phyloP scores from a whole-genome alignment of 2,888 invertebrate species.

The Sphinx pinastri region DNA sequence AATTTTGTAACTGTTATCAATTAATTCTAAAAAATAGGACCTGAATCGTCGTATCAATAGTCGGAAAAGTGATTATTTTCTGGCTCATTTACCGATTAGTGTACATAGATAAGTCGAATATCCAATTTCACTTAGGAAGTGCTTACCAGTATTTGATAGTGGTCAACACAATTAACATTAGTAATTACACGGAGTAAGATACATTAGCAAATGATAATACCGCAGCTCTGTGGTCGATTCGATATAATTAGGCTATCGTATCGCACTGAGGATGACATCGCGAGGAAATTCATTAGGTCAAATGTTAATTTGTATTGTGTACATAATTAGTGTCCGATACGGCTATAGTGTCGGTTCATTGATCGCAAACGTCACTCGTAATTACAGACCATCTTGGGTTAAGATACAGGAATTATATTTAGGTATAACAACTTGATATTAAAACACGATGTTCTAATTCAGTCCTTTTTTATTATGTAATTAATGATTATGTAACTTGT shows the following conservation, averaged over 20 bases:
- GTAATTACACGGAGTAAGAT: constrained; percentile 11
- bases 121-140: constrained; percentile 5
- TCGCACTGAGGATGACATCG: constrained; percentile 9
- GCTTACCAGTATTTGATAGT: constrained; percentile 11
- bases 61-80: too few relatives aligned
- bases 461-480: too few relatives aligned
- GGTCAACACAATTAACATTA: constrained; percentile 24
- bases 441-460: too few relatives aligned
- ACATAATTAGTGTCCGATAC: constrained; percentile 17
- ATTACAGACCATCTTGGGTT: neutral
- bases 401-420: neutral
- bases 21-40: too few relatives aligned
- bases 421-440: too few relatives aligned
- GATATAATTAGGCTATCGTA: constrained; percentile 17
- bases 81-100: too few relatives aligned
- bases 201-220: constrained; percentile 25
- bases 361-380: neutral
- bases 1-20: too few relatives aligned
- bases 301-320: constrained; percentile 23
- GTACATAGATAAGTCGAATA: neutral
- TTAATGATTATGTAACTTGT: too few relatives aligned
- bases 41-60: too few relatives aligned
- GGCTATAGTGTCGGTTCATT: neutral
- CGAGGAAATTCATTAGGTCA: constrained; percentile 15
- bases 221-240: constrained; percentile 20